Evolutionary conservation across 2,888 invertebrate genomes (phyloP).

Genomic region (Brachyopa scutellaris): DNA sequence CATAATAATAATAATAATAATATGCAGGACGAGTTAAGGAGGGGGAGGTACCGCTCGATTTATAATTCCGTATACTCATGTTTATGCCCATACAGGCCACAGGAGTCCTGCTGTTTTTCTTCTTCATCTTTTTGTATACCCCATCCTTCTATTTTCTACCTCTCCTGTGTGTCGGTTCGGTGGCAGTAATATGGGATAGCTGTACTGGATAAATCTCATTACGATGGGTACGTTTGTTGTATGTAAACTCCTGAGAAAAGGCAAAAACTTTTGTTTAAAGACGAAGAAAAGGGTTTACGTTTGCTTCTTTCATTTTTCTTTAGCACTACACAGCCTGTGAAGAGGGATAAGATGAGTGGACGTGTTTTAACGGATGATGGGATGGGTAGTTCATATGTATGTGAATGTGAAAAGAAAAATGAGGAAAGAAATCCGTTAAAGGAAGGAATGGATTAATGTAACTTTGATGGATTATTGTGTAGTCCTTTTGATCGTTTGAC

Average conservation of each 20-base stretch:
- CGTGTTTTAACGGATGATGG: slow-evolving; percentile 14
- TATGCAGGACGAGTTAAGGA: slow-evolving; percentile 47
- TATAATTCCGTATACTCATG: slow-evolving; percentile 63
- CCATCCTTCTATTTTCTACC: neutral
- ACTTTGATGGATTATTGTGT: slow-evolving; percentile 54
- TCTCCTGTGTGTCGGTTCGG: neutral
- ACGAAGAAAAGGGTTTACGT: slow-evolving; percentile 18
- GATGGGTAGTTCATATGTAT: slow-evolving; percentile 11
- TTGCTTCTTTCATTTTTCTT: neutral
- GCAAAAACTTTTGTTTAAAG: slow-evolving; percentile 44
- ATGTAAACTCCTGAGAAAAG: slow-evolving; percentile 46
- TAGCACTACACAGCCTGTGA: neutral
- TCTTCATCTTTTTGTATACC: neutral
- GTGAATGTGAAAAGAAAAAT: neutral
- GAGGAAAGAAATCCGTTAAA: neutral
- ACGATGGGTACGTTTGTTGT: slow-evolving; percentile 18
- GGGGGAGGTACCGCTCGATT: slow-evolving; percentile 44
- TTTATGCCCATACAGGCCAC: slow-evolving; percentile 56
- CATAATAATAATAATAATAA: slow-evolving; percentile 63
- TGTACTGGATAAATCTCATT: slow-evolving; percentile 30
- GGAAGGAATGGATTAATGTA: slow-evolving; percentile 32
- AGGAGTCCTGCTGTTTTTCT: slow-evolving; percentile 21
- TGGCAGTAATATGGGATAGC: slow-evolving; percentile 26
- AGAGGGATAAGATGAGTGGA: slow-evolving; percentile 17
- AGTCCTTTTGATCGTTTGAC: slow-evolving; percentile 5